Evolutionary conservation across 2,888 invertebrate genomes (phyloP).

Genomic region (Xanthia icteritia): DNA sequence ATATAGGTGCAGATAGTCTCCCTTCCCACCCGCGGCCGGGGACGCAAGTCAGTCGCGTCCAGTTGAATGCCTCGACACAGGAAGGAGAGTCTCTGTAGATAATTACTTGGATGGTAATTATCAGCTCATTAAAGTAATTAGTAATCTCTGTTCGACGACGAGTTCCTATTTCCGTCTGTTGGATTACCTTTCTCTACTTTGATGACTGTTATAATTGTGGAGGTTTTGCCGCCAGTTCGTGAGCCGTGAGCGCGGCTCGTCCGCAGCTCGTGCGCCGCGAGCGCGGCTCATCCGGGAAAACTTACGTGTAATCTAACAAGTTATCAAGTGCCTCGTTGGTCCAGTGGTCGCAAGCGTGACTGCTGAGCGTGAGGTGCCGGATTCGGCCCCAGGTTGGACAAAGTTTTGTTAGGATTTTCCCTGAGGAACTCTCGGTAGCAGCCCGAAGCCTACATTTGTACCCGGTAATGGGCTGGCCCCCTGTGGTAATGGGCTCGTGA

Average conservation of each 20-base stretch:
- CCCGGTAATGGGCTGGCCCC: neutral
- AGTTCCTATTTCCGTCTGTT: constrained; percentile 29
- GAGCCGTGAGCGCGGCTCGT: neutral
- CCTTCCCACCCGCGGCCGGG: neutral
- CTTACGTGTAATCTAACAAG: neutral
- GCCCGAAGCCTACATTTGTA: neutral
- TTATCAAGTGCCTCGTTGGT: neutral
- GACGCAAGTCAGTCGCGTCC: neutral
- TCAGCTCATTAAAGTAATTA: constrained; percentile 22
- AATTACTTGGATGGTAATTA: constrained; percentile 18
- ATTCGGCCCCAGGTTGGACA: neutral
- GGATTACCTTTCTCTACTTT: constrained; percentile 9
- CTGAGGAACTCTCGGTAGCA: neutral
- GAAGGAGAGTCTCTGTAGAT: constrained; percentile 9
- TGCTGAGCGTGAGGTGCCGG: neutral
- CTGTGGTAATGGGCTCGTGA: neutral
- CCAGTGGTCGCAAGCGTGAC: neutral
- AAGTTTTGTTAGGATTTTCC: neutral
- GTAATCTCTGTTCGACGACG: constrained; percentile 13
- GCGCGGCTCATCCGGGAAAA: constrained; percentile 17
- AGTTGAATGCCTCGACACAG: constrained; percentile 3
- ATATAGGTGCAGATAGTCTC: too few species aligned
- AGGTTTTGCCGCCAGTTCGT: neutral
- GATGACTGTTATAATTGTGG: neutral
- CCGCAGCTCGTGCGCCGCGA: constrained; percentile 3